A percentile compares a stretch with the other conserved stretches of the same genome.
These are phyloP conservation scores for Drosophila busckii DNA, from an alignment of 1,140 invertebrate genomes.

Conservation along the genomic window DNA sequence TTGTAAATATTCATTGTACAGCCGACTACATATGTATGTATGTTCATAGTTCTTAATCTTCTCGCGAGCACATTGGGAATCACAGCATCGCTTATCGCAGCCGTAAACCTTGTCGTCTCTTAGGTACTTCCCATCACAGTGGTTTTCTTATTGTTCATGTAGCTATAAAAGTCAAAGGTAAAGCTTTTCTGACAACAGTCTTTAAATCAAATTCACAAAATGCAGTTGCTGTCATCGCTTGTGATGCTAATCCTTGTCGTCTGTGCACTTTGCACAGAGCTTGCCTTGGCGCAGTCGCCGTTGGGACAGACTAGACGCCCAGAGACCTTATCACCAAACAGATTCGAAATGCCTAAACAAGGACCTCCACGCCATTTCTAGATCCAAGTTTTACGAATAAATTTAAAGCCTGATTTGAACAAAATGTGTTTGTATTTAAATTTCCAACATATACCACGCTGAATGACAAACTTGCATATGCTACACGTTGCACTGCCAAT, in stretches of 20 bases:
- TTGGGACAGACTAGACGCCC: slow-evolving; percentile 9
- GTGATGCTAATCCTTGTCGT: slow-evolving; percentile 25
- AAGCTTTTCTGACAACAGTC: not conserved
- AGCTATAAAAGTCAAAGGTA: slow-evolving; percentile 3
- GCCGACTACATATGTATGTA: no score
- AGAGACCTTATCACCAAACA: slow-evolving; percentile 27
- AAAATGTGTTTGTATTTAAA: slow-evolving; percentile 44
- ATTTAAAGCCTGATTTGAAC: slow-evolving; percentile 7
- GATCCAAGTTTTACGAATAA: not conserved
- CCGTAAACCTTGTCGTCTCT: not conserved
- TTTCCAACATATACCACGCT: slow-evolving; percentile 3
- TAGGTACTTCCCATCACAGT: slow-evolving; percentile 23
- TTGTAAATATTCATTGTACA: no score
- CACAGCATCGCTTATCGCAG: slow-evolving; percentile 6
- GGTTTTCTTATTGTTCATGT: not conserved
- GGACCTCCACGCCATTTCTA: slow-evolving; percentile 46
- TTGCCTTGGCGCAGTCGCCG: not conserved
- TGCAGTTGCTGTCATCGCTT: slow-evolving; percentile 36
- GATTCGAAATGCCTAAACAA: slow-evolving; percentile 63
- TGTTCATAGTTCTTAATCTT: no score
- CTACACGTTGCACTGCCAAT: slow-evolving; percentile 13
- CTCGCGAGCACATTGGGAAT: slow-evolving; percentile 17
- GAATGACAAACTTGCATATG: slow-evolving; percentile 12
- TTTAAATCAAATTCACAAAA: slow-evolving; percentile 13
- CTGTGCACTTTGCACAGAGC: slow-evolving; percentile 11